These are phyloP conservation scores for Pelagia noctiluca DNA, from an alignment of 30 jellyfish, hydroid and myxozoan species.

Conservation along the genomic window DNA sequence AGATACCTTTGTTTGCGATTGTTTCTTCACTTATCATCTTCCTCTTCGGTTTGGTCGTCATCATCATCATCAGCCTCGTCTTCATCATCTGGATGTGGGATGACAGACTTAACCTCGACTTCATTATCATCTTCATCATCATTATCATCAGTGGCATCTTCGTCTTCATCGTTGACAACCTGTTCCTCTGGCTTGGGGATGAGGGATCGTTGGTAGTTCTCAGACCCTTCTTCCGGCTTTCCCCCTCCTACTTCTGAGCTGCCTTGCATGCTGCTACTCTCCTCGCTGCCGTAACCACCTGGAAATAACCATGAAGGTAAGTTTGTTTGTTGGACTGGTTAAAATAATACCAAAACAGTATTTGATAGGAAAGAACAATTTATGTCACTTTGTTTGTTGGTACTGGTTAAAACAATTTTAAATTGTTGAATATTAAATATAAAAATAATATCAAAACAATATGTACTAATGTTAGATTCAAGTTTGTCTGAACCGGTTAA, in stretches of 20 bases:
- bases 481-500: no score
- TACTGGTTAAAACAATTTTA: no score
- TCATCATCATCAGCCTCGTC: constrained; percentile 71
- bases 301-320: no score
- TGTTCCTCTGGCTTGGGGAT: constrained; percentile 78
- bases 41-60: constrained; percentile 39
- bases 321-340: no score
- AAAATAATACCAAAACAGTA: no score
- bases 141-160: constrained; percentile 19
- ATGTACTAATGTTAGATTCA: no score
- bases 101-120: constrained; percentile 53
- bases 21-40: constrained; percentile 30
- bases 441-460: no score
- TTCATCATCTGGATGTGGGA: constrained; percentile 72
- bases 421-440: no score
- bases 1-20: constrained; percentile 9
- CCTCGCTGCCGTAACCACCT: constrained; percentile 74
- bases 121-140: constrained; percentile 66
- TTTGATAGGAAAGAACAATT: no score
- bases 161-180: constrained; percentile 40
- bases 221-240: constrained; percentile 68
- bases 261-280: constrained; percentile 51
- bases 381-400: no score
- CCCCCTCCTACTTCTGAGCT: constrained; percentile 59
- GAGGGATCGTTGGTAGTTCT: constrained; percentile 80